phyloP scores from a whole-genome alignment of 2,797 vertebrate genomes.

The Netta rufina region DNA sequence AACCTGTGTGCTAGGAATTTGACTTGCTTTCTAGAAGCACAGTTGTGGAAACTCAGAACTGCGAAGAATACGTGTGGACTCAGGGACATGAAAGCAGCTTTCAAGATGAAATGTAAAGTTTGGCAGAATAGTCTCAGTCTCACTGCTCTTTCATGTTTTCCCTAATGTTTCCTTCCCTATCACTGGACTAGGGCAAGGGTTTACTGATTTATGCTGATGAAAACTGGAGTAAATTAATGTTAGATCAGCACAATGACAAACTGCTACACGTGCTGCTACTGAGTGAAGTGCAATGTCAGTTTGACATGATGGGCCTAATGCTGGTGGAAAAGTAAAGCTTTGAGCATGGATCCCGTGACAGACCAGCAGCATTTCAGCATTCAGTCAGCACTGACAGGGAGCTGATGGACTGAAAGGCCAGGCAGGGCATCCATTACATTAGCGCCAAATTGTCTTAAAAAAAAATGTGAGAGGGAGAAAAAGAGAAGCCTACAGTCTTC shows the following conservation, averaged over 20 bases:
- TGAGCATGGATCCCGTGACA: background rate
- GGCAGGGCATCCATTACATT: background rate
- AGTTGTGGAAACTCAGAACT: background rate
- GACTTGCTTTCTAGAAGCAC: background rate
- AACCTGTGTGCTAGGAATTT: background rate
- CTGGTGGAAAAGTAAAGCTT: background rate
- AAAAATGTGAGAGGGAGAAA: background rate
- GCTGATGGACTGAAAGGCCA: background rate
- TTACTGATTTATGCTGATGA: background rate
- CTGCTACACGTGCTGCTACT: background rate
- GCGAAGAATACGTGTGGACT: background rate
- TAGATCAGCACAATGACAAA: background rate
- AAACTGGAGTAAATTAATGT: background rate
- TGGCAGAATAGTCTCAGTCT: background rate
- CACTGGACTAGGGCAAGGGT: fast-evolving
- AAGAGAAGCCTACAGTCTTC: background rate
- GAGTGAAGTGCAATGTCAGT: background rate
- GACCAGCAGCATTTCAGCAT: background rate
- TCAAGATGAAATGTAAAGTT: background rate
- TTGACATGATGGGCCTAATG: background rate
- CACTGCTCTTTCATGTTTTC: fast-evolving
- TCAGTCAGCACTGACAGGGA: background rate
- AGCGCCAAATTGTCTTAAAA: background rate
- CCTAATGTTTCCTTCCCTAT: background rate
- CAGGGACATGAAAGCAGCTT: background rate